A percentile compares a stretch with the other conserved stretches of the same genome.
Conservation (phyloP, 2,888 invertebrate species). For the Agrochola circellaris region DNA sequence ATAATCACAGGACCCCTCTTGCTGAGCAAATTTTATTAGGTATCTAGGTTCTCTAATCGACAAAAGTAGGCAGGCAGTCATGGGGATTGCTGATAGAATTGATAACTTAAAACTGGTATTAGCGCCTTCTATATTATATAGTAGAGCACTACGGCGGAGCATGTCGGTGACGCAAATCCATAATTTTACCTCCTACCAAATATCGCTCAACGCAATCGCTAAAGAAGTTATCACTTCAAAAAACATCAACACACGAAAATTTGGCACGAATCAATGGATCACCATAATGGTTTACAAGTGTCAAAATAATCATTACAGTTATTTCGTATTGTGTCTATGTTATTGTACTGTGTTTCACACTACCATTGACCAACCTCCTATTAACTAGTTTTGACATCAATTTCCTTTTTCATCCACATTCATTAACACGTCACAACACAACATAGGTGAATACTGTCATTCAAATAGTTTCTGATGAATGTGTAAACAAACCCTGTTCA, state of each 20-base stretch:
- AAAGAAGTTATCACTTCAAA: no score
- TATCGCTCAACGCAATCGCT: no score
- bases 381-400: slow-evolving; percentile 60
- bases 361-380: slow-evolving; percentile 36
- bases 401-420: slow-evolving; percentile 53
- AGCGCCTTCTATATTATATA: no score
- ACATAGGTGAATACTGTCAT: slow-evolving; percentile 11
- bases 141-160: no score
- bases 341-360: slow-evolving; percentile 34
- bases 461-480: neutral
- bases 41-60: neutral
- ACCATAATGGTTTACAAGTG: neutral
- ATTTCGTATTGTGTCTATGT: slow-evolving; percentile 21
- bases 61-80: neutral
- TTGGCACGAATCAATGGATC: neutral
- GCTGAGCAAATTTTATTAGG: no score
- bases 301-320: slow-evolving; percentile 34
- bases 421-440: slow-evolving; percentile 56
- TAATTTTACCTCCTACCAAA: no score
- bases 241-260: neutral
- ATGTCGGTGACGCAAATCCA: no score
- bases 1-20: neutral
- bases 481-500: neutral
- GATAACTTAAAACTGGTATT: no score
- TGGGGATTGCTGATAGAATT: no score